Evolutionary conservation across 1,140 invertebrate species (phyloP), one percentile per base, ranked within the genome.

Genomic region (Nixonia krombeini): DNA sequence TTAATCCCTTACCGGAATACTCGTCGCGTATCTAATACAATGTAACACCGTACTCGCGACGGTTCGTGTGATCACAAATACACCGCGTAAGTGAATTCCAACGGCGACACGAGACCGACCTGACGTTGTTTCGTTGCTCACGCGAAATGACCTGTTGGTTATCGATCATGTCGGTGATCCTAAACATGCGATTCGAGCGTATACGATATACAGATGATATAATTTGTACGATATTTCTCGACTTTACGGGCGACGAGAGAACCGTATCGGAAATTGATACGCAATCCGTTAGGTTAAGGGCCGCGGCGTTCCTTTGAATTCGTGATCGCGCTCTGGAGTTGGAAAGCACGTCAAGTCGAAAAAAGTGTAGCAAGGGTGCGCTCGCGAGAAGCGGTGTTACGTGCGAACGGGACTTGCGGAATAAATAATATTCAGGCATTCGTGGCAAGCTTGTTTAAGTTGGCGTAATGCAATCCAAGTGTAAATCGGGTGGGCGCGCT

Each of bases 391-490:
- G 53, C 53, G 21, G 26, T 16, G 44, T 57, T 50, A 61, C 52
- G 53, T 56, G 59, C 53, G 40, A 37, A 25, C 40, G 58, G 41
- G 66, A 49, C 57, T 41, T 41, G 17, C 28, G 49, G 66, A 67
- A 75, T 75, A 77, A 69, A 72, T 70, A 75, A 76, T 73, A 74
- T 72, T 67, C 57, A 53, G 61, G 55, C 17, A 56, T 66, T 66
- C 62, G 45, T 53, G 51, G 62, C 62, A 64, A 57, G 57, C 53
- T 76, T 72, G 66, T 71, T 74, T 57, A 67, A 69, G 75, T 74
- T 74, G 66, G 37, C 67, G 71, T 80, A 80, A 80, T 73, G 72
- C 73, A 77, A 79, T 78, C 71, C 71, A 61, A 64, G 73, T 73
- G 75, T 76, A 79, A 79, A 80, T 81, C 75, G 74, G 59, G 29